Percentiles rank a stretch among this genome's conserved stretches.
Evolutionary conservation across 2,113 vertebrate species (phyloP).

Genomic region (Epinephelus cyanopodus): DNA sequence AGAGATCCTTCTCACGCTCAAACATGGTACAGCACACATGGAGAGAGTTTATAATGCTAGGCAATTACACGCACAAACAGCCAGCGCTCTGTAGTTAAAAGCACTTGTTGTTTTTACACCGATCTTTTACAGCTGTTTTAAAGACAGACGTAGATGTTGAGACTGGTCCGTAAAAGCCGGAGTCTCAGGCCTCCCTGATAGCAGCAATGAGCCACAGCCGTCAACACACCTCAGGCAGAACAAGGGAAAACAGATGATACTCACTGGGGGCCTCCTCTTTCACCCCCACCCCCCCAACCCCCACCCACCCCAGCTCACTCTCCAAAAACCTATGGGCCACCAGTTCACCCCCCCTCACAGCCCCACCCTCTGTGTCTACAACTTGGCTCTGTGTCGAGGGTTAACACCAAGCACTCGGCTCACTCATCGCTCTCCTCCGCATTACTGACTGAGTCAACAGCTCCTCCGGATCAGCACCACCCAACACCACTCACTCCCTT

Average conservation of each 20-base stretch:
- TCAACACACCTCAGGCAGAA: constrained; percentile 44
- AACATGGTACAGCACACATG: constrained; percentile 41
- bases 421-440: constrained; percentile 54
- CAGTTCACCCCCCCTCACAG: not conserved
- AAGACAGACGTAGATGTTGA: constrained; percentile 37
- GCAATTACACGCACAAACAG: constrained; percentile 63
- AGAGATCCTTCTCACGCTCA: constrained; percentile 12
- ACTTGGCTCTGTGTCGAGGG: constrained; percentile 1
- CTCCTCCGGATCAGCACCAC: constrained; percentile 31
- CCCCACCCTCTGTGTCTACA: constrained; percentile 13
- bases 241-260: constrained; percentile 61
- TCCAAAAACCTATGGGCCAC: not conserved
- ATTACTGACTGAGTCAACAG: constrained; percentile 59
- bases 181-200: constrained; percentile 33
- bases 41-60: constrained; percentile 35
- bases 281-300: not conserved
- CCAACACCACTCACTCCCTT: constrained; percentile 22
- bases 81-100: constrained; percentile 39
- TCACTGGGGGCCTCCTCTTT: constrained; percentile 20
- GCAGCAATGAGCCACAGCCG: constrained; percentile 36
- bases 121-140: constrained; percentile 55
- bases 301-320: not conserved
- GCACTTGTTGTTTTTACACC: constrained; percentile 45
- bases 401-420: constrained; percentile 5
- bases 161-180: constrained; percentile 20